Percentiles rank a stretch among this genome's conserved stretches.
These are phyloP conservation scores for Acrossocheilus wenchowensis DNA, from an alignment of 2,797 vertebrate species.

Conservation along the genomic window DNA sequence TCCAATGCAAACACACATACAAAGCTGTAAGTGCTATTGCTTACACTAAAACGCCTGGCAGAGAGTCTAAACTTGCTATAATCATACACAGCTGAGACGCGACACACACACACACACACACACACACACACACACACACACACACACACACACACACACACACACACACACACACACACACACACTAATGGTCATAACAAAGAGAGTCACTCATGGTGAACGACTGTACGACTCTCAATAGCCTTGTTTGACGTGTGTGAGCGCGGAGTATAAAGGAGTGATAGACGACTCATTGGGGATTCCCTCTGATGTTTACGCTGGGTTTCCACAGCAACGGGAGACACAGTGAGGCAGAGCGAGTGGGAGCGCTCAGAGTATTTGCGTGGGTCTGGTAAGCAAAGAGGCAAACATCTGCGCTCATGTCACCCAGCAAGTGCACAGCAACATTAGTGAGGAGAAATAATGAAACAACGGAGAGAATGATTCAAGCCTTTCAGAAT, in stretches of 20 bases:
- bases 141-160: constrained; percentile 40
- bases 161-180: constrained; percentile 42
- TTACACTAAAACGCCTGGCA: constrained; percentile 42
- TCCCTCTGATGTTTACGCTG: constrained; percentile 50
- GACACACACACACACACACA: constrained; percentile 40
- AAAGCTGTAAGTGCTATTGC: constrained; percentile 10
- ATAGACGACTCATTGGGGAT: constrained; percentile 47
- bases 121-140: constrained; percentile 18
- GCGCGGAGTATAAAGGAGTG: constrained; percentile 25
- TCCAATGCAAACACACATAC: constrained; percentile 18
- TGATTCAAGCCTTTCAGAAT: not conserved
- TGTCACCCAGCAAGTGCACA: constrained; percentile 2
- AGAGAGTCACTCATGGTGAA: constrained; percentile 36
- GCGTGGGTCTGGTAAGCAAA: constrained; percentile 34
- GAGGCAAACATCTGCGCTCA: not conserved
- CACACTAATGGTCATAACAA: constrained; percentile 11
- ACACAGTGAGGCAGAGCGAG: constrained; percentile 28
- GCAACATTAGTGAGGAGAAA: not conserved
- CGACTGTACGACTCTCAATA: constrained; percentile 27
- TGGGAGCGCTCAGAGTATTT: constrained; percentile 17
- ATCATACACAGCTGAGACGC: constrained; percentile 46
- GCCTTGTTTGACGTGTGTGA: constrained; percentile 39
- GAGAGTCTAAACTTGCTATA: constrained; percentile 27
- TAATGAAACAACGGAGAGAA: constrained; percentile 11
- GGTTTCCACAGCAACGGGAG: constrained; percentile 40